Conservation (phyloP, 2,888 invertebrate genomes). For the Acanthacorydalis orientalis region DNA sequence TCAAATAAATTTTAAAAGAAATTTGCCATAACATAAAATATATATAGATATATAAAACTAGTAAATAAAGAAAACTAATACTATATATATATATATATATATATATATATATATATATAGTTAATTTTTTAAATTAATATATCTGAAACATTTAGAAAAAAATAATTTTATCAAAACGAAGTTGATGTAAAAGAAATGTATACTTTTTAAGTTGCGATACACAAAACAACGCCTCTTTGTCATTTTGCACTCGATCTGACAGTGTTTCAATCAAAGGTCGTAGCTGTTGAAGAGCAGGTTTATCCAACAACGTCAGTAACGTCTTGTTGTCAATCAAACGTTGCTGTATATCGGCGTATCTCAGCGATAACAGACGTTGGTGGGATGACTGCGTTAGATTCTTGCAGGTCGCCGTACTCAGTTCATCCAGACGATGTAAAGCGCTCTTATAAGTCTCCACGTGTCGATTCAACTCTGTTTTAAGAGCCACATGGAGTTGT, state of each 20-base stretch:
- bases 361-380: conserved; percentile 70
- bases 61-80: too few species aligned
- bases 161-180: not conserved
- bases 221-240: conserved; percentile 70
- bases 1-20: too few species aligned
- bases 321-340: conserved; percentile 85
- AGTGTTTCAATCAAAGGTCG: conserved; percentile 48
- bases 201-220: conserved; percentile 45
- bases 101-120: too few species aligned
- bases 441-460: conserved; percentile 77
- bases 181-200: not conserved
- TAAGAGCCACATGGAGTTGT: conserved; percentile 67
- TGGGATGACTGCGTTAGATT: conserved; percentile 71
- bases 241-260: conserved; percentile 69
- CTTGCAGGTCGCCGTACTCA: conserved; percentile 32
- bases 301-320: conserved; percentile 67
- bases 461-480: conserved; percentile 66
- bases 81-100: not conserved
- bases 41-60: too few species aligned
- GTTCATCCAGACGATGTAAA: conserved; percentile 67
- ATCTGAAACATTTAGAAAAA: not conserved
- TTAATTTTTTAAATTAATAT: too few species aligned
- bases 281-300: conserved; percentile 63
- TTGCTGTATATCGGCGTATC: conserved; percentile 74
- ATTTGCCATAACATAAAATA: too few species aligned